Percentiles rank a stretch among this genome's conserved stretches.
Evolutionary conservation across 2,113 vertebrate species (phyloP).

Genomic region (Cromileptes altivelis): DNA sequence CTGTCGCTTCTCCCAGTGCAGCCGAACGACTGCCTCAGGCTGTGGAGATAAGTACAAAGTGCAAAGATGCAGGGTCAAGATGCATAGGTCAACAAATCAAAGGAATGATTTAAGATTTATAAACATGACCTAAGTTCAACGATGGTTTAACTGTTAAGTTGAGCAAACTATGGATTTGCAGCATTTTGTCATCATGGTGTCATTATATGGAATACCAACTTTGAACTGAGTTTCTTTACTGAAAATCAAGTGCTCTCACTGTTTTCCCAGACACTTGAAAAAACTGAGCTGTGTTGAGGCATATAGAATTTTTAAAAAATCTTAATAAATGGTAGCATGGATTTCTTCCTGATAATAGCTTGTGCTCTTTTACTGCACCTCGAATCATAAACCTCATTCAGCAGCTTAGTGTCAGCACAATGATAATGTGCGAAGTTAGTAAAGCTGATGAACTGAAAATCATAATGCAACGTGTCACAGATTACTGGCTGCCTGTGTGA

Average conservation of each 20-base stretch:
- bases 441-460: not conserved
- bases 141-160: not conserved
- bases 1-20: constrained; percentile 61
- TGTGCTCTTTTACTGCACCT: not conserved
- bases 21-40: constrained; percentile 89
- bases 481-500: not conserved
- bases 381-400: not conserved
- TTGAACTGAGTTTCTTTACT: not conserved
- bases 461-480: not conserved
- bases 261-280: too few species aligned
- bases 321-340: not conserved
- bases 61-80: not conserved
- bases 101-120: not conserved
- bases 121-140: not conserved
- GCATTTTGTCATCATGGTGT: not conserved
- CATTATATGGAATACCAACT: not conserved
- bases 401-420: not conserved
- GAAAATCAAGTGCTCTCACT: not conserved
- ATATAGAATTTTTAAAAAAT: not conserved
- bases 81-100: not conserved
- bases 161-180: not conserved
- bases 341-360: not conserved
- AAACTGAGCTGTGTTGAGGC: not conserved
- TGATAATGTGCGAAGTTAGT: not conserved
- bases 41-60: constrained; percentile 62